Percentiles rank a stretch among this genome's conserved stretches.
Evolutionary conservation across 2,797 vertebrate genomes (phyloP).

Genomic region (Hippocampus kuda): DNA sequence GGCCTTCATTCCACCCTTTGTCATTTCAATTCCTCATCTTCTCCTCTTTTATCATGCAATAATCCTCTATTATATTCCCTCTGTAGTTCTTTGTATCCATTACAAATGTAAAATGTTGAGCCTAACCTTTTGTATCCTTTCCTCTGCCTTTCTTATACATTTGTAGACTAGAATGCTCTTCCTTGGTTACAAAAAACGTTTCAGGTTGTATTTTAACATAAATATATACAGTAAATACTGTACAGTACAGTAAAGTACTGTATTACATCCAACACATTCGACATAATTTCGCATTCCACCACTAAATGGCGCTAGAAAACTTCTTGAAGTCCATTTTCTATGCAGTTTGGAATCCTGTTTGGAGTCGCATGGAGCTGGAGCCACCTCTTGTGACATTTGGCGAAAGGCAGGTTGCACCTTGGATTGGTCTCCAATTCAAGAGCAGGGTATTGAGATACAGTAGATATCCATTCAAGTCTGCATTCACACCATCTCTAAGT

Average conservation of each 20-base stretch:
- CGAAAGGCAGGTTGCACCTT: background rate
- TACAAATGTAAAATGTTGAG: background rate
- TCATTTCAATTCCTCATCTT: background rate
- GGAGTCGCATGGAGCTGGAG: background rate
- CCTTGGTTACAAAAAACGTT: background rate
- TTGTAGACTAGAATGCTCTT: background rate
- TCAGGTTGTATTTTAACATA: background rate
- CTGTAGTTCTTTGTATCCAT: background rate
- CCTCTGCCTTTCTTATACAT: background rate
- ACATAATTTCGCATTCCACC: constrained; percentile 10
- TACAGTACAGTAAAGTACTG: background rate
- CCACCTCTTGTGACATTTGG: too few relatives aligned
- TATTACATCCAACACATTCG: background rate
- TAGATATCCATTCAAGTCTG: too few relatives aligned
- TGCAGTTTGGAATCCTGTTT: background rate
- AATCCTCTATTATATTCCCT: background rate
- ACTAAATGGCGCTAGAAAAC: constrained; percentile 36
- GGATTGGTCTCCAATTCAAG: background rate
- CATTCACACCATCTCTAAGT: too few relatives aligned
- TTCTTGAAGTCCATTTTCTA: background rate
- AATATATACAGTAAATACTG: background rate
- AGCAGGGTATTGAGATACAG: background rate
- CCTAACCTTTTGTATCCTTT: background rate
- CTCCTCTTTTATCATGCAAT: background rate
- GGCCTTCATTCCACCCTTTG: background rate